These are phyloP conservation scores for Rhaphigaster nebulosa DNA, from an alignment of 2,888 invertebrate species.

Conservation along the genomic window DNA sequence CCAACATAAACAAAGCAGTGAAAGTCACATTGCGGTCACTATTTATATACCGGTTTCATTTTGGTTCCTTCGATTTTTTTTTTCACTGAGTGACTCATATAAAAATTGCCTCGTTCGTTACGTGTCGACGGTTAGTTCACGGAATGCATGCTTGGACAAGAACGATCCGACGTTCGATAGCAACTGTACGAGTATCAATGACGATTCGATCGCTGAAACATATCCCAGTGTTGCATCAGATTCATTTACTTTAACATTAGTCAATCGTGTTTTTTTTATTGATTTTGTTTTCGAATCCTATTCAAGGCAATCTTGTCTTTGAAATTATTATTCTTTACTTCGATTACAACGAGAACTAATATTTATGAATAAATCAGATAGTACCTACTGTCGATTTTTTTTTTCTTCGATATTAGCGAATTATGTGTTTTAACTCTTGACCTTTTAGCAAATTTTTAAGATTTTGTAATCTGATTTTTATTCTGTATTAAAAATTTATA, in stretches of 20 bases:
- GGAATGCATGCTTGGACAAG: neutral
- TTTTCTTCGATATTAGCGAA: neutral
- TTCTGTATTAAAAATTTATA: neutral
- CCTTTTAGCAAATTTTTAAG: neutral
- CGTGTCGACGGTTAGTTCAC: neutral
- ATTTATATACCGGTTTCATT: neutral
- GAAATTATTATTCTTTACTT: neutral
- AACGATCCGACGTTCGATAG: neutral
- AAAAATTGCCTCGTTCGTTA: neutral
- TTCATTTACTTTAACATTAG: neutral
- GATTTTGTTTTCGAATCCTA: neutral
- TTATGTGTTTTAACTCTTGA: neutral
- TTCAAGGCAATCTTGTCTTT: neutral
- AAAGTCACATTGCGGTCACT: constrained; percentile 3
- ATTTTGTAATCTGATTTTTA: neutral
- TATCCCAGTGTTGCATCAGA: constrained; percentile 24
- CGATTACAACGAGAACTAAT: neutral
- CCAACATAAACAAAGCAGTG: constrained; percentile 26
- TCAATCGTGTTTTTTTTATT: neutral
- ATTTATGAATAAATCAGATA: neutral
- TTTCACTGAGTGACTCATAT: neutral
- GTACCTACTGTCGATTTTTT: neutral
- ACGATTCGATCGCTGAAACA: neutral
- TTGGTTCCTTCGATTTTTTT: neutral
- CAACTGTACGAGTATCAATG: neutral